Conservation (phyloP, 1,140 invertebrate genomes). For the Diuraphis noxia region DNA sequence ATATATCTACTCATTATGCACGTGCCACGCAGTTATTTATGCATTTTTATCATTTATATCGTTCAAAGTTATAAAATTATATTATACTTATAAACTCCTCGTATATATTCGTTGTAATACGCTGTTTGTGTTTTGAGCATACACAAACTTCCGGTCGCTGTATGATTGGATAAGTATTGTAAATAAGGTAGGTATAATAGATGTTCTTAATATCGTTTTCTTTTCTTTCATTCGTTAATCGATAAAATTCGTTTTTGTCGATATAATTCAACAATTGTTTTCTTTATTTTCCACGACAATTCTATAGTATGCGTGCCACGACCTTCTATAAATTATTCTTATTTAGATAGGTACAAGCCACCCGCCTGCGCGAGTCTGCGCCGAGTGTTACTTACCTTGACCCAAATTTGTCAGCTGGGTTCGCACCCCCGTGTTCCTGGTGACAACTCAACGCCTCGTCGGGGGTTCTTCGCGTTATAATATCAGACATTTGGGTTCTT, state of each 20-base stretch:
- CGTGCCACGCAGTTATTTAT: too few species aligned
- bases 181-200: background rate
- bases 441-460: conserved; percentile 29
- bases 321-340: background rate
- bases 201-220: background rate
- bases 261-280: background rate
- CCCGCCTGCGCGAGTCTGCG: background rate
- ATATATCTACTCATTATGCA: too few species aligned
- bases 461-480: conserved; percentile 34
- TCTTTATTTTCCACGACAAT: background rate
- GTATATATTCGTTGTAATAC: background rate
- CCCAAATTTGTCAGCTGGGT: conserved; percentile 24
- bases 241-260: background rate
- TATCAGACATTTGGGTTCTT: background rate
- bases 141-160: background rate
- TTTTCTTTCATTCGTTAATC: background rate
- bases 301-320: background rate
- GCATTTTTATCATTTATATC: too few species aligned
- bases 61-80: too few species aligned
- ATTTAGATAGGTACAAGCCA: background rate
- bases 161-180: background rate
- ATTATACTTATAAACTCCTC: background rate
- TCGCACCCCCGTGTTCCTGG: background rate
- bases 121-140: background rate
- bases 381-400: background rate